Percentiles rank a stretch among this genome's conserved stretches.
These are phyloP conservation scores for Drosophila rubida DNA, from an alignment of 2,888 invertebrate species.

Conservation along the genomic window DNA sequence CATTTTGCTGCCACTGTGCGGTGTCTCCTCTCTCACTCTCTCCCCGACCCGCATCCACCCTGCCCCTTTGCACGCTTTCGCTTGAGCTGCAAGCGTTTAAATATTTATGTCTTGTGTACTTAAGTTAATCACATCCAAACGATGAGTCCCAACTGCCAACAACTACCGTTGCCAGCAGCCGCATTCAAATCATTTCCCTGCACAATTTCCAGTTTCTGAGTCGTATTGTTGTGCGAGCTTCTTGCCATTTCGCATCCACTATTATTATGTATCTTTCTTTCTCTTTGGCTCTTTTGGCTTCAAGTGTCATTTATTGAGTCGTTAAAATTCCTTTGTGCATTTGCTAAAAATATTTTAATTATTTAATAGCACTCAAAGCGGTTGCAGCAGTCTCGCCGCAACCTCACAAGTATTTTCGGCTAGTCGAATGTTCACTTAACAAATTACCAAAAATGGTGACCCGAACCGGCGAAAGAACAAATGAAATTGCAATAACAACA, in stretches of 20 bases:
- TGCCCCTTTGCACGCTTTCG: constrained; percentile 23
- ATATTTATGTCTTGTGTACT: constrained; percentile 81
- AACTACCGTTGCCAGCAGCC: constrained; percentile 42
- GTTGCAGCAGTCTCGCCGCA: constrained; percentile 12
- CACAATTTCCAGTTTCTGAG: constrained; percentile 20
- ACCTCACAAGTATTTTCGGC: constrained; percentile 14
- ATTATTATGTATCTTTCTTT: constrained; percentile 26
- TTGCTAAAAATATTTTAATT: constrained; percentile 65
- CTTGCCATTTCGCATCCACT: constrained; percentile 12
- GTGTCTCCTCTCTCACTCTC: neutral
- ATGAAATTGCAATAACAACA: constrained; percentile 30
- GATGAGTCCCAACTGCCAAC: constrained; percentile 60
- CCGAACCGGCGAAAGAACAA: constrained; percentile 48
- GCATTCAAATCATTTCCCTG: constrained; percentile 69
- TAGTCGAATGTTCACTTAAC: constrained; percentile 48
- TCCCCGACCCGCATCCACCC: neutral
- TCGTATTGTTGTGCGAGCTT: constrained; percentile 5
- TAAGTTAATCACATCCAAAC: constrained; percentile 78
- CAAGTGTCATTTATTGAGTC: constrained; percentile 73
- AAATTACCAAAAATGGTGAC: constrained; percentile 66
- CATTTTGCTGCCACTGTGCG: constrained; percentile 56
- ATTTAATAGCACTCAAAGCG: constrained; percentile 44
- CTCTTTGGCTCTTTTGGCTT: constrained; percentile 13
- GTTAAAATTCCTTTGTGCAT: constrained; percentile 59
- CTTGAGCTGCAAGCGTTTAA: constrained; percentile 61